These are phyloP conservation scores for Sesia bembeciformis DNA, from an alignment of 2,888 invertebrate species.

Conservation along the genomic window DNA sequence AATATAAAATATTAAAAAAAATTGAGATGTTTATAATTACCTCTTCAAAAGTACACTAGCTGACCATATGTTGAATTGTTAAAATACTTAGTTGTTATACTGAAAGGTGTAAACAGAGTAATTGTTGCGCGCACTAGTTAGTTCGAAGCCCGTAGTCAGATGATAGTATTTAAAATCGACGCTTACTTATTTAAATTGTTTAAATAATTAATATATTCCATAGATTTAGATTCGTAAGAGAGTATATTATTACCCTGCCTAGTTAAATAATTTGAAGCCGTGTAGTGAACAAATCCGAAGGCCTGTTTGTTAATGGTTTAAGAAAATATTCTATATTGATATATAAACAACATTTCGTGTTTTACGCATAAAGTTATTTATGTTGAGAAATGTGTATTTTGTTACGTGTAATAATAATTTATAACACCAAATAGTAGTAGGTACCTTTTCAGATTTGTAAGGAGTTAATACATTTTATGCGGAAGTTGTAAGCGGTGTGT, in stretches of 20 bases:
- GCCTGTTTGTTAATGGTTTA: not conserved
- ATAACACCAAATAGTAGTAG: conserved; percentile 52
- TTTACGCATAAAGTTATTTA: conserved; percentile 28
- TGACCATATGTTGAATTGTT: too few relatives aligned
- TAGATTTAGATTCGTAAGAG: conserved; percentile 26
- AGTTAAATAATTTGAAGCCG: conserved; percentile 41
- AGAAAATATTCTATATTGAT: not conserved
- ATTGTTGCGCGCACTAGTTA: not conserved
- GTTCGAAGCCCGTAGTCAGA: conserved; percentile 24
- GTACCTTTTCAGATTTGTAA: conserved; percentile 57
- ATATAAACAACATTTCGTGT: conserved; percentile 19
- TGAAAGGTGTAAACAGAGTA: too few relatives aligned
- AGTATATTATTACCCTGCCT: conserved; percentile 19
- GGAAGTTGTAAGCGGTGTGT: conserved; percentile 57
- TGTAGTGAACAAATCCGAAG: conserved; percentile 7
- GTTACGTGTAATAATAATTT: conserved; percentile 47
- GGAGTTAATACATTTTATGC: conserved; percentile 37
- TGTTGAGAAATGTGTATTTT: conserved; percentile 32
- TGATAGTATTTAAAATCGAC: conserved; percentile 33
- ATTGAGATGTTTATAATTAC: too few relatives aligned
- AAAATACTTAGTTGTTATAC: too few relatives aligned
- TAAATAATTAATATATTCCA: conserved; percentile 38
- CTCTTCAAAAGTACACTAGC: too few relatives aligned
- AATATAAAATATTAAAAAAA: too few relatives aligned
- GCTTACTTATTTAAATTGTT: conserved; percentile 35